These are phyloP conservation scores for Phocides pigmalion DNA, from an alignment of 1,140 invertebrate species.

Conservation along the genomic window DNA sequence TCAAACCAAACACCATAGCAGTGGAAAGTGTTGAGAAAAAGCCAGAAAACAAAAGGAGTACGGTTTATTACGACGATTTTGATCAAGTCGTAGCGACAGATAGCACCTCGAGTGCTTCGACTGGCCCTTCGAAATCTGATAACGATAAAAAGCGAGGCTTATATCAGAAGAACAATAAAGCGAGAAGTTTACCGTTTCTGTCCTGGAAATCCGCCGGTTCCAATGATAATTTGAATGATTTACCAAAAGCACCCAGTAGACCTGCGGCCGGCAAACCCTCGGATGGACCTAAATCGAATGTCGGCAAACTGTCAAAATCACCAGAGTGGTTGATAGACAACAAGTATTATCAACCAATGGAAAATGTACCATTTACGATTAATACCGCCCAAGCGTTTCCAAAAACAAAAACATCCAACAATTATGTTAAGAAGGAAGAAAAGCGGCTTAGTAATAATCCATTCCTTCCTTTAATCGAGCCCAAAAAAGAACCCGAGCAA, in stretches of 20 bases:
- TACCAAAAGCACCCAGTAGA: slow-evolving; percentile 42
- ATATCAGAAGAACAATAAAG: slow-evolving; percentile 68
- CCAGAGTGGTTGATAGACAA: slow-evolving; percentile 71
- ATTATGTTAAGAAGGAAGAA: slow-evolving; percentile 11
- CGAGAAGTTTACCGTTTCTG: slow-evolving; percentile 56
- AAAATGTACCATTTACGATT: slow-evolving; percentile 65
- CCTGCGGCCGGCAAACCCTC: slow-evolving; percentile 10
- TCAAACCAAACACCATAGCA: slow-evolving; percentile 45
- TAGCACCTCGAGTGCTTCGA: slow-evolving; percentile 19
- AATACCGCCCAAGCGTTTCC: slow-evolving; percentile 52
- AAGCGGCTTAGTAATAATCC: slow-evolving; percentile 40
- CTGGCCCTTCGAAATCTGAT: slow-evolving; percentile 28
- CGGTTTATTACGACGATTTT: slow-evolving; percentile 72
- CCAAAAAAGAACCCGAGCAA: slow-evolving; percentile 51
- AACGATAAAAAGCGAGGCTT: slow-evolving; percentile 55
- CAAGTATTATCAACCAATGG: slow-evolving; percentile 71
- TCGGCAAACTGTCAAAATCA: slow-evolving; percentile 61
- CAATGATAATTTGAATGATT: slow-evolving; percentile 51
- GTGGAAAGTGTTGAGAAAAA: slow-evolving; percentile 19
- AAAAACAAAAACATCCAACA: slow-evolving; percentile 41
- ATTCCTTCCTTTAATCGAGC: slow-evolving; percentile 36
- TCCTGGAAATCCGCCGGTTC: slow-evolving; percentile 51
- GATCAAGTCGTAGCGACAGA: slow-evolving; percentile 62
- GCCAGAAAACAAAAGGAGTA: slow-evolving; percentile 52
- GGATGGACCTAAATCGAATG: slow-evolving; percentile 41